phyloP scores from a whole-genome alignment of 2,113 vertebrate species.

The Stegastes partitus region DNA sequence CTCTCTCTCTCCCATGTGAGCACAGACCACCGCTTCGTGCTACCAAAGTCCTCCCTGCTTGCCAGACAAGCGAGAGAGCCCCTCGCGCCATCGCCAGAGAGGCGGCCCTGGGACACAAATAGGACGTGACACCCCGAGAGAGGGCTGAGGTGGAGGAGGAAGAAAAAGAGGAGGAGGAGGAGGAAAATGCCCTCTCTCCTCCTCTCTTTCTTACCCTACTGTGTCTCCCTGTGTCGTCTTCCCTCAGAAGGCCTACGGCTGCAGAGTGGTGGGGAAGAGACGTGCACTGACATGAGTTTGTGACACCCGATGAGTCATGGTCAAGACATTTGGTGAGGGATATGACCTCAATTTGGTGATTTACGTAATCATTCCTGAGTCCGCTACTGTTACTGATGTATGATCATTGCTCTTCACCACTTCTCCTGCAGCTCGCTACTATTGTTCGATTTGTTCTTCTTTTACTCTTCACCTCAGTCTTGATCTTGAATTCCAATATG shows the following conservation, averaged over 20 bases:
- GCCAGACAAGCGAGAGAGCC: constrained; percentile 78
- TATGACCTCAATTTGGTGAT: constrained; percentile 71
- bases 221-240: constrained; percentile 34
- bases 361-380: constrained; percentile 70
- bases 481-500: background rate
- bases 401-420: constrained; percentile 1
- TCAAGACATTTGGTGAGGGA: constrained; percentile 75
- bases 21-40: constrained; percentile 57
- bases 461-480: background rate
- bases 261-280: constrained; percentile 63
- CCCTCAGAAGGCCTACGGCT: constrained; percentile 64
- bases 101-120: constrained; percentile 78
- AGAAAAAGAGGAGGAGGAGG: constrained; percentile 38
- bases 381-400: constrained; percentile 22
- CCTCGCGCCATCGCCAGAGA: constrained; percentile 67
- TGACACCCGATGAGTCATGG: constrained; percentile 77
- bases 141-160: constrained; percentile 61
- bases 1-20: constrained; percentile 54
- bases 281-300: constrained; percentile 70
- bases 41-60: constrained; percentile 68
- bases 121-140: constrained; percentile 78
- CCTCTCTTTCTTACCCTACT: constrained; percentile 55
- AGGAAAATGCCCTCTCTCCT: constrained; percentile 60
- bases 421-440: background rate
- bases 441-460: background rate